Percentiles rank a stretch among this genome's conserved stretches.
These are phyloP conservation scores for Eupithecia vulgata DNA, from an alignment of 2,888 invertebrate species.

Conservation along the genomic window DNA sequence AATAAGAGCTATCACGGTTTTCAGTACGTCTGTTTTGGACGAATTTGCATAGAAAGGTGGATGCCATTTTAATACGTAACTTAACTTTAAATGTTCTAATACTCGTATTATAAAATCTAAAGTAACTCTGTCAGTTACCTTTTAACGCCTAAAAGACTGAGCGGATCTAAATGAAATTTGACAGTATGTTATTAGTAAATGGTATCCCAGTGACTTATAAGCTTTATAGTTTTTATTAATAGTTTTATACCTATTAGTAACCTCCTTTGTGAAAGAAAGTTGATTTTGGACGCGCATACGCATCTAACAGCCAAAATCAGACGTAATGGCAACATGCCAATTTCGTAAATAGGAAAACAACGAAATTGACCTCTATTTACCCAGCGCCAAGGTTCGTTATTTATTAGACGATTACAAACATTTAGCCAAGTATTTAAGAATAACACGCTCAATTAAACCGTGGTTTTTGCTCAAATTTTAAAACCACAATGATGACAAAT, in stretches of 20 bases:
- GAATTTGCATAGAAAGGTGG: conserved; percentile 11
- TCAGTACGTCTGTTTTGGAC: conserved; percentile 52
- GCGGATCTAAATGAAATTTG: too few relatives aligned
- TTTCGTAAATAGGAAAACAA: conserved; percentile 38
- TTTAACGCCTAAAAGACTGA: too few relatives aligned
- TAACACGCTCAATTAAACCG: conserved; percentile 26
- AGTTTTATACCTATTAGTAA: background rate
- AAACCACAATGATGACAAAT: conserved; percentile 12
- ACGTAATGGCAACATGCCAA: conserved; percentile 55
- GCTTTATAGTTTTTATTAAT: background rate
- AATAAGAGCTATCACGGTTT: conserved; percentile 24
- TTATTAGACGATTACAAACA: conserved; percentile 33
- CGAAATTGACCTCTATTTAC: conserved; percentile 42
- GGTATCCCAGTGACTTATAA: too few relatives aligned
- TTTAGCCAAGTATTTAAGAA: conserved; percentile 37
- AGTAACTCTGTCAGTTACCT: too few relatives aligned
- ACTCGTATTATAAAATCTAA: too few relatives aligned
- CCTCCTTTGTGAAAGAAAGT: conserved; percentile 13
- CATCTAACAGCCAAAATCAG: conserved; percentile 46
- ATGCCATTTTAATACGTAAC: background rate
- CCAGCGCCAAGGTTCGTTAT: conserved; percentile 44
- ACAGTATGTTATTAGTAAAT: too few relatives aligned
- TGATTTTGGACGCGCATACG: conserved; percentile 41
- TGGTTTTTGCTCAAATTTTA: conserved; percentile 31
- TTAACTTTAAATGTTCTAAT: too few relatives aligned